Conservation (phyloP, 2,113 vertebrate genomes). For the Marcusenius ussheri region DNA sequence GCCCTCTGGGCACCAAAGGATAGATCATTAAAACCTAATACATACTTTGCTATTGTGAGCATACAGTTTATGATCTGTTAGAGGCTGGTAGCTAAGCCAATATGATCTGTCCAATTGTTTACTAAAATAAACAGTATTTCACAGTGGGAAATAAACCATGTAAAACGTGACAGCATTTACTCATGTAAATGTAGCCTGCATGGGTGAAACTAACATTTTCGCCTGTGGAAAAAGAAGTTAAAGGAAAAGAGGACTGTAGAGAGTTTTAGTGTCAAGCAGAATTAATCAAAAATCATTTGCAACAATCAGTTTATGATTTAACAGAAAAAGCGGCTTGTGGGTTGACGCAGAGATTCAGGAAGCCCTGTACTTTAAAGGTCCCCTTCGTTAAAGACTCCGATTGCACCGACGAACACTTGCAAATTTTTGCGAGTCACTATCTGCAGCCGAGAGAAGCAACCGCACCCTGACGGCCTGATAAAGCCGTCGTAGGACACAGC, state of each 20-base stretch:
- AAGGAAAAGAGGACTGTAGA: not conserved
- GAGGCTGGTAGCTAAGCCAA: not conserved
- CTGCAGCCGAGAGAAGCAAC: not conserved
- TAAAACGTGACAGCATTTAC: not conserved
- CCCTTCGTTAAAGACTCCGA: not conserved
- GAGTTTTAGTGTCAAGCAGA: not conserved
- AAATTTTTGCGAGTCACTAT: not conserved
- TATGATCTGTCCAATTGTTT: not conserved
- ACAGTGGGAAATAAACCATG: not conserved
- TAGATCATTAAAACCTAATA: not conserved
- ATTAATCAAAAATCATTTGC: not conserved
- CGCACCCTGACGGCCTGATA: too few relatives aligned
- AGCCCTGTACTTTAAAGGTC: not conserved
- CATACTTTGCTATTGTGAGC: not conserved
- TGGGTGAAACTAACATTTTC: not conserved
- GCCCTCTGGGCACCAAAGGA: constrained; percentile 9
- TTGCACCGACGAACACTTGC: not conserved
- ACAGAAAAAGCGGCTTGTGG: not conserved
- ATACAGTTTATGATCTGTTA: not conserved
- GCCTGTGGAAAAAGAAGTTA: not conserved
- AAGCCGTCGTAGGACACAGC: not conserved
- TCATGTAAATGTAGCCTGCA: not conserved
- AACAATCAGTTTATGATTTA: not conserved
- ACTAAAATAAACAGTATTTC: not conserved
- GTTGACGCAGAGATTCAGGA: not conserved